A percentile compares a stretch with the other conserved stretches of the same genome.
Evolutionary conservation across 2,888 invertebrate species (phyloP).

Genomic region (Meteorus colon): DNA sequence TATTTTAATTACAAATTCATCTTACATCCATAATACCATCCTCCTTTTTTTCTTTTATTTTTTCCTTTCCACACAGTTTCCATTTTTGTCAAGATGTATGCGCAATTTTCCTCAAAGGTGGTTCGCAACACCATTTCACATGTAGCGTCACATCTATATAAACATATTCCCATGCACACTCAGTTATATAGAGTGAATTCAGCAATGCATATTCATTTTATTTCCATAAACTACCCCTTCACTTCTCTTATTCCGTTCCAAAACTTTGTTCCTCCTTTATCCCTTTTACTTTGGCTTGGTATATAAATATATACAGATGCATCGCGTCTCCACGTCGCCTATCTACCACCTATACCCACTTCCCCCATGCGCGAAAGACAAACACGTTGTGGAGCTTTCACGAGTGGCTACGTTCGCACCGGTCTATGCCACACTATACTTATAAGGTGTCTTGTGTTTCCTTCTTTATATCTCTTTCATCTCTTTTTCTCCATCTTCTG

Average conservation of each 20-base stretch:
- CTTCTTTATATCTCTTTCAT: constrained; percentile 27
- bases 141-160: not conserved
- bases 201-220: constrained; percentile 64
- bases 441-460: constrained; percentile 37
- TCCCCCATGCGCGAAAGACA: constrained; percentile 53
- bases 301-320: constrained; percentile 10
- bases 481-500: not conserved
- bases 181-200: constrained; percentile 17
- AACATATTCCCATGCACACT: not conserved
- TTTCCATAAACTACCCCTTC: constrained; percentile 46
- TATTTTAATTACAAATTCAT: too few relatives aligned
- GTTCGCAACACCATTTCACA: not conserved
- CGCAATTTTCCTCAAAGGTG: constrained; percentile 35
- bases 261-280: constrained; percentile 50
- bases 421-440: constrained; percentile 44
- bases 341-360: constrained; percentile 18
- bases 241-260: constrained; percentile 40
- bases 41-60: too few relatives aligned
- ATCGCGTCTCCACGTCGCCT: constrained; percentile 19
- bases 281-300: constrained; percentile 25
- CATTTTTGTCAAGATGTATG: constrained; percentile 21
- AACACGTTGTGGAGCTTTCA: constrained; percentile 59
- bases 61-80: constrained; percentile 15
- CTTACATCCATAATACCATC: too few relatives aligned
- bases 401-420: constrained; percentile 56